Evolutionary conservation across 2,888 invertebrate species (phyloP), one percentile per base, ranked within the genome.

Genomic region (Apamea crenata): DNA sequence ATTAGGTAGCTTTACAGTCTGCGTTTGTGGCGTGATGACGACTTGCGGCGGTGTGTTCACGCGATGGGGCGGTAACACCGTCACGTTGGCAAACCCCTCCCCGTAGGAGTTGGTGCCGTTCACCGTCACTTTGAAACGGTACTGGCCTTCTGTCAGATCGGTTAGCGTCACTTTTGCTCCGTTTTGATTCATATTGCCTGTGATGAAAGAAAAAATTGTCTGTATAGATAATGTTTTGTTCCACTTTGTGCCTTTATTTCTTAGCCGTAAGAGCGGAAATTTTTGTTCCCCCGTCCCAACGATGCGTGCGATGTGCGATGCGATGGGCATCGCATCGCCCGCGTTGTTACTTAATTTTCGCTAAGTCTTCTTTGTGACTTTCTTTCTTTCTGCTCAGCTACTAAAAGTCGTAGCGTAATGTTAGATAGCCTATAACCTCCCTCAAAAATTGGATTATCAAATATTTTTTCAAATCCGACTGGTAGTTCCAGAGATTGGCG

Each of bases 1-100:
- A 89, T 99, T 99, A 0, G 99, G 99, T 87, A 99, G 97, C 90
- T 99, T 99, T 14, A 99, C 98, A 16, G 98, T 98, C 94, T 99
- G 99, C 61, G 98, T 97, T 6, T 98, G 97, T 0, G 99, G 99
- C 4, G 98, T 98, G 87, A 99, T 99, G 66, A 99, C 97, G 1
- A 99, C 99, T 80, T 98, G 97, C 0, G 99, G 99, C 0, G 98
- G 98, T 85, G 98, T 97, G 94, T 99, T 99, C 79, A 98, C 98
- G 79, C 99, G 97, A 81, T 98, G 98, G 59, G 98, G 98, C 91
- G 99, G 98, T 88, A 98, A 93, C 25, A 99, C 99, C 0, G 99
- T 99, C 6, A 99, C 98, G 93, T 99, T 99, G 0, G 99, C 99
- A 88, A 98, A 98, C 0, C 98, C 98, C 92, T 98, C 98, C 5